Evolutionary conservation across 2,888 invertebrate species (phyloP).

Genomic region (Nomada ferruginata): DNA sequence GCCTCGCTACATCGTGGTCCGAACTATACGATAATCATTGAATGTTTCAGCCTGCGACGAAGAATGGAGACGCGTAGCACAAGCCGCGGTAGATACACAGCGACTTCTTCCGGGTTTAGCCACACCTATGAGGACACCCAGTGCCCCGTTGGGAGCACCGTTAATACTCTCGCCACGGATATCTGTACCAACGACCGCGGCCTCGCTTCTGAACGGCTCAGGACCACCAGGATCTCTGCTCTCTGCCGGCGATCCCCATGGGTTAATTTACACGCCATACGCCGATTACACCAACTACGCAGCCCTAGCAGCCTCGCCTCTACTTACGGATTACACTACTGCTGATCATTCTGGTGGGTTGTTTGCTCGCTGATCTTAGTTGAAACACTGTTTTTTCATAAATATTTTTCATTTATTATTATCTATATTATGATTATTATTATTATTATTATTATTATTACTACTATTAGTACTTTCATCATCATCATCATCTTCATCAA

Average conservation of each 20-base stretch:
- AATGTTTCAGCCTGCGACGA: conserved; percentile 90
- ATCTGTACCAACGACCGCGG: conserved; percentile 92
- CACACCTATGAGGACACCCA: conserved; percentile 87
- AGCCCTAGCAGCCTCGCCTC: conserved; percentile 91
- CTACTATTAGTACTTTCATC: neutral
- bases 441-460: too few relatives aligned
- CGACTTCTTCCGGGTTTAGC: conserved; percentile 90
- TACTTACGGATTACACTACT: conserved; percentile 92
- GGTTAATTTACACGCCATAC: conserved; percentile 95
- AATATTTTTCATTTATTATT: conserved; percentile 31
- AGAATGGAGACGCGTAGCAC: conserved; percentile 93
- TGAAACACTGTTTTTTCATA: conserved; percentile 77
- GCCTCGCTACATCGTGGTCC: too few relatives aligned
- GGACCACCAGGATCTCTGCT: conserved; percentile 88
- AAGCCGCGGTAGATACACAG: conserved; percentile 92
- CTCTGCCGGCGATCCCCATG: conserved; percentile 90
- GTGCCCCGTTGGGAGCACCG: conserved; percentile 95
- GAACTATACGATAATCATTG: conserved; percentile 68
- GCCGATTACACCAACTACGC: conserved; percentile 96
- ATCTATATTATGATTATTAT: neutral
- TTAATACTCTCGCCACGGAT: conserved; percentile 96
- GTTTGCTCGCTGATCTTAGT: conserved; percentile 91
- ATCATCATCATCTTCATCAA: neutral
- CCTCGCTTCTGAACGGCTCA: conserved; percentile 86
- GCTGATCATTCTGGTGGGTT: conserved; percentile 98